Evolutionary conservation across 2,113 vertebrate genomes (phyloP).

Genomic region (Suricata suricatta): DNA sequence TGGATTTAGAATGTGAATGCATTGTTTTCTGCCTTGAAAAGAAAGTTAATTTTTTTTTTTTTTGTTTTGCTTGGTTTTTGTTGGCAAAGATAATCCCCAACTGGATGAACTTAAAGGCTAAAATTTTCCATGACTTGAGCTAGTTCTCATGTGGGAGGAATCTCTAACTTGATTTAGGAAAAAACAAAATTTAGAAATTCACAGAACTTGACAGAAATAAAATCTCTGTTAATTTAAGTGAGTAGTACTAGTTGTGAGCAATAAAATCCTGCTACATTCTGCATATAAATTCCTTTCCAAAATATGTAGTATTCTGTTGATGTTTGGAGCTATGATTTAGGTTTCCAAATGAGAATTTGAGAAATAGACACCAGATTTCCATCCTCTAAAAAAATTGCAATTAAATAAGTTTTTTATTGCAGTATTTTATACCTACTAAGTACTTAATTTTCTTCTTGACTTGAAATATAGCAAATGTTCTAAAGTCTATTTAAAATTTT

Average conservation of each 20-base stretch:
- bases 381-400: not conserved
- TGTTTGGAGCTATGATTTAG: not conserved
- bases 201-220: constrained; percentile 54
- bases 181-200: constrained; percentile 71
- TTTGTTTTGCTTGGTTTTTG: constrained; percentile 66
- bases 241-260: not conserved
- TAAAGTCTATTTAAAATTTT: not conserved
- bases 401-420: not conserved
- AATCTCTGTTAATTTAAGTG: constrained; percentile 51
- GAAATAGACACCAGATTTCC: not conserved
- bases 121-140: constrained; percentile 79
- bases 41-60: constrained; percentile 36
- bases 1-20: constrained; percentile 63
- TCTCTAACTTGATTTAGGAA: constrained; percentile 69
- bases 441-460: constrained; percentile 8
- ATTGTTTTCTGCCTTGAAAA: constrained; percentile 75
- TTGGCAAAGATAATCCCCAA: constrained; percentile 70
- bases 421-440: not conserved
- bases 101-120: constrained; percentile 77
- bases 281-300: not conserved
- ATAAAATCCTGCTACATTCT: not conserved
- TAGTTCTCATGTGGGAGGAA: constrained; percentile 68
- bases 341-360: constrained; percentile 38
- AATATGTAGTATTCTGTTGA: not conserved
- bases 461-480: not conserved